A percentile compares a stretch with the other conserved stretches of the same genome.
Conservation (phyloP, 2,113 vertebrate species). For the Prochilodus magdalenae region DNA sequence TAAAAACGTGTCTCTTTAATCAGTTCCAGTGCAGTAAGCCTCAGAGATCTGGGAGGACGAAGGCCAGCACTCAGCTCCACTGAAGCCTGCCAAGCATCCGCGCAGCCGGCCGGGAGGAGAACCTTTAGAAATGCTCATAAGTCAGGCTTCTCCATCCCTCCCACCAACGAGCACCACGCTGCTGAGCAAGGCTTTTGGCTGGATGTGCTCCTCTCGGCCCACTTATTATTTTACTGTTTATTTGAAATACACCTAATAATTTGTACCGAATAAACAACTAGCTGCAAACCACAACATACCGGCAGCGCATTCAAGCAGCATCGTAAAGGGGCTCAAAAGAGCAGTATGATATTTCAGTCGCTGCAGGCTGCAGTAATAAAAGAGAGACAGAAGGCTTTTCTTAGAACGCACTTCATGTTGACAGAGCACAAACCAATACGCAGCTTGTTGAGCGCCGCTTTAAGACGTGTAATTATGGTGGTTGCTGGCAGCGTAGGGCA, state of each 20-base stretch:
- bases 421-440: not conserved
- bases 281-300: no score
- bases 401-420: not conserved
- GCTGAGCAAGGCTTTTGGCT: no score
- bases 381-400: not conserved
- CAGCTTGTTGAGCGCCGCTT: not conserved
- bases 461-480: conserved; percentile 19
- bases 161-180: not conserved
- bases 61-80: no score
- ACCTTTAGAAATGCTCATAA: not conserved
- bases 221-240: no score
- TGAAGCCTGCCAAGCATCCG: no score
- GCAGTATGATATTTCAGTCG: not conserved
- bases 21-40: no score
- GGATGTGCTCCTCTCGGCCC: no score
- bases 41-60: no score
- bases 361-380: not conserved
- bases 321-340: not conserved
- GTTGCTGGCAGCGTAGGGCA: not conserved
- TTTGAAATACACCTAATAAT: no score
- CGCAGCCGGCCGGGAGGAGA: not conserved
- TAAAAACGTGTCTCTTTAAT: no score
- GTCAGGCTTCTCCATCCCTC: not conserved
- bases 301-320: not conserved
- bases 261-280: no score